Evolutionary conservation across 2,888 invertebrate species (phyloP), one percentile per base, ranked within the genome.

Genomic region (Callyntrura sp.): DNA sequence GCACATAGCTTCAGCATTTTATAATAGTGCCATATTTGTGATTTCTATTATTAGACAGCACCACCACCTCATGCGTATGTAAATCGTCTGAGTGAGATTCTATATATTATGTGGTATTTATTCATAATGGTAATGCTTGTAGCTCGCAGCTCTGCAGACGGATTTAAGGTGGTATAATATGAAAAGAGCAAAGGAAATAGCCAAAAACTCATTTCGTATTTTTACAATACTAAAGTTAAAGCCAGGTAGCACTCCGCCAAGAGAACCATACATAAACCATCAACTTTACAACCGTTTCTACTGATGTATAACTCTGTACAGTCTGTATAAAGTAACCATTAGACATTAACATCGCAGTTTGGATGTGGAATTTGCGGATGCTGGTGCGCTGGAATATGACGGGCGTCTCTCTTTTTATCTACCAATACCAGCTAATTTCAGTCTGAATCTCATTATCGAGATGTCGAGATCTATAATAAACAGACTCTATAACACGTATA

Each of bases 121-220:
- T 11, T 45, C 45, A 45, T 45, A 45, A 45, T 8, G 11, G 45
- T 45, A 8, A 45, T 45, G 11, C 11, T 45, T 45, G 5, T 45
- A 8, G 45, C 45, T 8, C 45, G 11, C 11, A 8, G 45, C 45
- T 45, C 45, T 8, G 45, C 5, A 8, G 45, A 11, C 45, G 5
- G 11, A 8, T 45, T 45, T 45, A 45, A 8, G n/a, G n/a, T 45
- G 45, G 6, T 11, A 11, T 51, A n/a, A 12, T 25, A 14, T n/a
- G 62, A 62, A 62, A 25, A 45, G 9, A 73, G 23, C 1, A 45
- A 45, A 48, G 76, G 76, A 76, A 76, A 51, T 76, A 76, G 25
- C 23, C 25, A n/a, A n/a, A n/a, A 51, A 51, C 76, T 35, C 76
- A 51, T 76, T 51, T 48, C 25, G 76, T 51, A 25, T 23, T 23